Base-by-base conservation (phyloP, 2,113 vertebrate genomes). In the Stictonetta naevosa region DNA sequence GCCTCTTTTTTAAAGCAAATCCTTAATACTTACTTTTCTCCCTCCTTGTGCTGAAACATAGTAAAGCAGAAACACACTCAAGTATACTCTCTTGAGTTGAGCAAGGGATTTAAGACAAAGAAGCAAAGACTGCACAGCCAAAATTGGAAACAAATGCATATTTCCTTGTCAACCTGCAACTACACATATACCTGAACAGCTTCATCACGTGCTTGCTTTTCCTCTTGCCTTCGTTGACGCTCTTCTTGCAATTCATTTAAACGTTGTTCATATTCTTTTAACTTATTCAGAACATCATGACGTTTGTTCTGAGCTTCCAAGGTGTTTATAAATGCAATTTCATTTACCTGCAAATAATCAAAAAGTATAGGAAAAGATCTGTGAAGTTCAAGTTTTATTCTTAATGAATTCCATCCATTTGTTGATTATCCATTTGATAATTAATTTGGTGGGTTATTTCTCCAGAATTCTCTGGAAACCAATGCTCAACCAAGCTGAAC, bases 281-380 rank as follows among this genome's bases (percentile, higher is more conserved):
- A 97, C 80, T 99, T 99, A 46, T 99, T 99, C 95, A 99, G 73
- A 42, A 99, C 99, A 31, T 99, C 99, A 4, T 99, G 99, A 4
- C 99, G 98, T 76, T 99, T 99, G 97, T 99, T 99, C 96, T 99
- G 99, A 48, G 99, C 99, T 97, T 99, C 99, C n/a, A 99, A 96
- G 6, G 99, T 99, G 97, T 99, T 99, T 93, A 99, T 99, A 92
- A 99, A 99, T 4, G 99, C 99, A 31, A 99, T 99, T 97, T 99
- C 99, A 91, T 99, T 99, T 34, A 99, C 99, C 99, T 99, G 96
- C 29, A 86, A 95, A 58, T 46, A 72, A 93, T 13, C 40, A 79
- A 20, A 73, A 87, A 78, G 20, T 2, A 2, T 44, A 38, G 91
- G 72, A 42, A 44, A 66, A 77, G 7, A 59, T 31, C 5, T 11